Base-by-base conservation (phyloP, 2,113 vertebrate genomes). In the Rallus limicola region DNA sequence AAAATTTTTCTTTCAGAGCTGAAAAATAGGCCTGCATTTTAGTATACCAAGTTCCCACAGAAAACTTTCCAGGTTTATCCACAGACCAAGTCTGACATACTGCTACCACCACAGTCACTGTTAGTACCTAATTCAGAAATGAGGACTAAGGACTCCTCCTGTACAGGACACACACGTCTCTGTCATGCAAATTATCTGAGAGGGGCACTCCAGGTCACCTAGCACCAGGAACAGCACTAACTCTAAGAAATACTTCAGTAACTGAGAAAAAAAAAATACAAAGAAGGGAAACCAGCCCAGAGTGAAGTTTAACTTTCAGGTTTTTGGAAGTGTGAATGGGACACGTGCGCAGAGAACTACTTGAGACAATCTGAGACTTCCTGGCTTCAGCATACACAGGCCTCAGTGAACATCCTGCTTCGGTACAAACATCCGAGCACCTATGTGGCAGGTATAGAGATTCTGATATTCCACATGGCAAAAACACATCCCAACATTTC, bases 131-230 rank as follows among this genome's bases (percentile, higher is more conserved):
- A 64, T 40, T 88, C 67, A 76, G 58, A 71, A 72, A 21, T 2
- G 5, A 86, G 40, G 31, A 50, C 0, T 1, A 79, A 72, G 34
- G 76, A 44, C 8, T 63, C 14, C 10, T 14, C 25, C 48, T 16
- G n/a, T 64, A 75, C 40, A 71, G 71, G 63, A 33, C 1, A 71
- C 0, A 0, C 10, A 3, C 28, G 19, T 13, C 31, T 63, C 5
- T 10, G 9, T 25, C 50, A 42, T 2, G 8, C 9, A 76, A 56
- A 46, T 68, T n/a, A 86, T 34, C 16, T 33, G 67, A 55, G 8
- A 26, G 33, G 9, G 71, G 15, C 38, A 80, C 12, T 36, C 34
- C 60, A 50, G 19, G 16, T 28, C 18, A 50, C 58, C 38, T 36
- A 34, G 36, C 34, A 82, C 65, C 26, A 89, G 31, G 48, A 91